Evolutionary conservation across 2,797 vertebrate species (phyloP).

Genomic region (Australoheros facetus): DNA sequence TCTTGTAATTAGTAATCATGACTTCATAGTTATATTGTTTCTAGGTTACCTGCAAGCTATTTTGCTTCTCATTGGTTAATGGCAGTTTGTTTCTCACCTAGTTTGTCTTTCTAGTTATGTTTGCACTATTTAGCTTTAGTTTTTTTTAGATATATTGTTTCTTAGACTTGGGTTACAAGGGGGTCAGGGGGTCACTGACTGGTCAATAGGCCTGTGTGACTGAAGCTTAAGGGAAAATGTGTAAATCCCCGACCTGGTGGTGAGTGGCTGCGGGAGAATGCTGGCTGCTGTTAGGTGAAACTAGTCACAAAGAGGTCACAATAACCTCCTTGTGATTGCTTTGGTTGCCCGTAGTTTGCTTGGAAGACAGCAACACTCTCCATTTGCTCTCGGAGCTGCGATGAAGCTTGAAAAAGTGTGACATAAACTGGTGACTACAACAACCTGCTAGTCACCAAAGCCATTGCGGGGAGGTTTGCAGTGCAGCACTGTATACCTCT

Average conservation of each 20-base stretch:
- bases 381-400: too few species aligned
- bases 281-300: accelerated
- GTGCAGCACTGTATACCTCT: background rate
- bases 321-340: background rate
- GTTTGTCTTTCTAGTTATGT: background rate
- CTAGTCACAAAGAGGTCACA: accelerated
- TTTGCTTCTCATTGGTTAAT: background rate
- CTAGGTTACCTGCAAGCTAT: too few species aligned
- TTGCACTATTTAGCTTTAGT: background rate
- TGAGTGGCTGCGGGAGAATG: background rate
- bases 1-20: background rate
- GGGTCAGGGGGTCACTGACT: background rate
- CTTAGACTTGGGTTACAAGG: background rate
- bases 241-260: background rate
- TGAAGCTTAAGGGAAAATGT: background rate
- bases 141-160: background rate
- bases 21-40: background rate
- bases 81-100: background rate
- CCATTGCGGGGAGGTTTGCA: too few species aligned
- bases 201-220: background rate
- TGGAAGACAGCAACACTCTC: background rate
- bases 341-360: background rate
- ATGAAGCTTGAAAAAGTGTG: background rate
- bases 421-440: too few species aligned
- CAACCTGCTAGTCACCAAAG: too few species aligned